Conservation (phyloP, 2,888 invertebrate genomes). For the Lithophane socia region DNA sequence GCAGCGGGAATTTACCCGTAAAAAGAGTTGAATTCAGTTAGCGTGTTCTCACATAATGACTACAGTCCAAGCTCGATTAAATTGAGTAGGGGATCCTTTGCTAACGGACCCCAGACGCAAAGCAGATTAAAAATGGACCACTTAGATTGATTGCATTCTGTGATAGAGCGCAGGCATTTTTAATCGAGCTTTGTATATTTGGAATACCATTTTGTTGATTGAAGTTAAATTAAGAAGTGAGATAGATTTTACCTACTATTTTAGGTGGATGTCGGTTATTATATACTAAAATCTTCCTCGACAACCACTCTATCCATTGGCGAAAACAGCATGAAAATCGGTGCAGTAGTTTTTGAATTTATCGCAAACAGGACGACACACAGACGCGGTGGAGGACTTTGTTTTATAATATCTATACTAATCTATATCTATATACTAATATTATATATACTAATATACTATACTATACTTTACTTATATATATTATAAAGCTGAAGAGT, state of each 20-base stretch:
- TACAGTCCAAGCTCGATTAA: constrained; percentile 29
- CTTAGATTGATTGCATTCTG: constrained; percentile 47
- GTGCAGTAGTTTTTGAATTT: too few relatives aligned
- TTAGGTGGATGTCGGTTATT: too few relatives aligned
- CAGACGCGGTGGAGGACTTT: too few relatives aligned
- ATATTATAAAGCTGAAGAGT: too few relatives aligned
- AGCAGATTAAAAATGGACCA: constrained; percentile 46
- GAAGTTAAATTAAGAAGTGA: not conserved
- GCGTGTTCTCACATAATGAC: constrained; percentile 16
- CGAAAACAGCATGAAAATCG: too few relatives aligned
- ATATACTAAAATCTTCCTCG: too few relatives aligned
- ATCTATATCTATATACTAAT: too few relatives aligned
- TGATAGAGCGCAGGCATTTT: constrained; percentile 35
- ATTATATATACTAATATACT: too few relatives aligned
- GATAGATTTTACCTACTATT: not conserved
- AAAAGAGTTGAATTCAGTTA: constrained; percentile 31
- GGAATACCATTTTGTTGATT: constrained; percentile 2
- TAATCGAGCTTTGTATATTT: constrained; percentile 29
- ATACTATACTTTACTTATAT: too few relatives aligned
- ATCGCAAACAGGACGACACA: too few relatives aligned
- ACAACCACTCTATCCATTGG: too few relatives aligned
- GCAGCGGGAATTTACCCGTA: constrained; percentile 1
- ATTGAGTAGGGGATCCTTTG: constrained; percentile 22
- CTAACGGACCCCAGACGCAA: not conserved
- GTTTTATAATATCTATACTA: too few relatives aligned